Conservation (phyloP, 2,113 vertebrate genomes). For the Porphyrio hochstetteri region DNA sequence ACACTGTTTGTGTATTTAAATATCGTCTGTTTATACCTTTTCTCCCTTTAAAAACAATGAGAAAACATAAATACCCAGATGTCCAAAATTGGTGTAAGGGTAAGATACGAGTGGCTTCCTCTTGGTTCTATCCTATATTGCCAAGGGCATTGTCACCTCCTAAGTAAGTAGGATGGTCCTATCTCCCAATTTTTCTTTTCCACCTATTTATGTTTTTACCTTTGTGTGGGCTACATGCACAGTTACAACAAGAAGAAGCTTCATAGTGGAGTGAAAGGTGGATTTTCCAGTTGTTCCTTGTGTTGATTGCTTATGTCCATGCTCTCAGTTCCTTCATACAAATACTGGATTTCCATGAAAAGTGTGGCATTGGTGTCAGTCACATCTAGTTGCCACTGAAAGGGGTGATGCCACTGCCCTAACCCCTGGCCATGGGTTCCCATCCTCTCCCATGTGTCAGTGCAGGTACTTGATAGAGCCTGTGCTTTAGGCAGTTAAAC, state of each 20-base stretch:
- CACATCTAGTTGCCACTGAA: not conserved
- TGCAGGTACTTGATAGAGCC: not conserved
- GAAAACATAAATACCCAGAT: not conserved
- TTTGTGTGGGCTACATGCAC: not conserved
- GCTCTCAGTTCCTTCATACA: rapidly evolving
- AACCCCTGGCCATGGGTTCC: not conserved
- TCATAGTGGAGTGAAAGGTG: not conserved
- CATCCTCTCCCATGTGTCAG: not conserved
- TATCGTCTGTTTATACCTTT: not conserved
- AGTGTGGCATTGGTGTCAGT: not conserved
- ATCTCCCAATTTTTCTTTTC: not conserved
- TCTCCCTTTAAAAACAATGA: not conserved
- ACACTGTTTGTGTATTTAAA: not conserved
- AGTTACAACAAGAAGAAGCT: not conserved
- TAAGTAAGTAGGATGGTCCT: not conserved
- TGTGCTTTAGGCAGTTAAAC: not conserved
- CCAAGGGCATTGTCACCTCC: not conserved
- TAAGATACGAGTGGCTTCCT: not conserved
- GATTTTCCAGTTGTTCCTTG: not conserved
- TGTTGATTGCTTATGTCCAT: not conserved
- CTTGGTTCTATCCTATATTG: not conserved
- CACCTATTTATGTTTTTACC: not conserved
- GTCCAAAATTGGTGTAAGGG: not conserved
- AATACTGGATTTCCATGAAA: not conserved
- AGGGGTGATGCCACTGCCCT: not conserved